These are phyloP conservation scores for Physocephala rufipes DNA, from an alignment of 2,888 invertebrate species.

Conservation along the genomic window DNA sequence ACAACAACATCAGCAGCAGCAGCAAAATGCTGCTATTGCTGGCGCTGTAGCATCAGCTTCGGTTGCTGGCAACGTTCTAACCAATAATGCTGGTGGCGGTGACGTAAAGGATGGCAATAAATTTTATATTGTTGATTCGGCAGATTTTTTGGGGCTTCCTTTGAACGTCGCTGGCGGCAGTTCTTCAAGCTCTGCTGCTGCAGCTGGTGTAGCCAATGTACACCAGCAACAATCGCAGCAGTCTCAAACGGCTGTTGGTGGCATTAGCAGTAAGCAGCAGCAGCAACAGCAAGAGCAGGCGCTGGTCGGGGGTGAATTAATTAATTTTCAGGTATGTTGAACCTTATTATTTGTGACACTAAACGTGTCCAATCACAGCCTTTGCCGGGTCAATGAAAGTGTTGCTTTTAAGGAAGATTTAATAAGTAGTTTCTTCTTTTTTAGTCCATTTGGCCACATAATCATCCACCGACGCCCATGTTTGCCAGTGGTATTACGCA, in stretches of 20 bases:
- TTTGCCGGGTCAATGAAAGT: too few relatives aligned
- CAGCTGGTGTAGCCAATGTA: slow-evolving; percentile 42
- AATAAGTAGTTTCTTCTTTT: neutral
- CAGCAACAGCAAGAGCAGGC: slow-evolving; percentile 55
- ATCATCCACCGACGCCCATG: slow-evolving; percentile 48
- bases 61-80: slow-evolving; percentile 40
- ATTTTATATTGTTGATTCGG: slow-evolving; percentile 63
- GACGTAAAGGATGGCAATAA: slow-evolving; percentile 60
- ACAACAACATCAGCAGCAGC: slow-evolving; percentile 46
- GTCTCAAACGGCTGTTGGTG: slow-evolving; percentile 44
- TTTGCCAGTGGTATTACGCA: slow-evolving; percentile 52
- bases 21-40: slow-evolving; percentile 42
- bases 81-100: slow-evolving; percentile 29
- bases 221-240: slow-evolving; percentile 43
- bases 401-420: neutral
- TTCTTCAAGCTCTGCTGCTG: slow-evolving; percentile 41
- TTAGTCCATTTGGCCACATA: slow-evolving; percentile 63
- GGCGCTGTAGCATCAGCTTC: slow-evolving; percentile 39
- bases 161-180: slow-evolving; percentile 56
- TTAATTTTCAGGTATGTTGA: slow-evolving; percentile 59
- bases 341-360: neutral
- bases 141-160: slow-evolving; percentile 65
- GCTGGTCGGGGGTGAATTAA: slow-evolving; percentile 56
- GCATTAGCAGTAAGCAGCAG: slow-evolving; percentile 46
- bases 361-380: neutral